Conservation (phyloP, 1,140 invertebrate genomes). For the Copidosoma floridanum region DNA sequence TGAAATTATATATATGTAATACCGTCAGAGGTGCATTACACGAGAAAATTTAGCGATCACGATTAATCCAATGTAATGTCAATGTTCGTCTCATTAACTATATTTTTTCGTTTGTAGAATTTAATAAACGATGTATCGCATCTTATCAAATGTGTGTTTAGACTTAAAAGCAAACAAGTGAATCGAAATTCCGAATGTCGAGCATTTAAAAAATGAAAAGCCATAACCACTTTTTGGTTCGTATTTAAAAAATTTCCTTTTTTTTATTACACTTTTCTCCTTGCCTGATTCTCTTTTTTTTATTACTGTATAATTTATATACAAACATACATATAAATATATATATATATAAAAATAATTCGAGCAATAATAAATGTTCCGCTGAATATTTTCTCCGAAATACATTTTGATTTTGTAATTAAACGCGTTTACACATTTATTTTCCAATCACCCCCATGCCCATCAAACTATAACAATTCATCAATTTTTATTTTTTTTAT, state of each 20-base stretch:
- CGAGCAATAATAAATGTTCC: no score
- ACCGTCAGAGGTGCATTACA: constrained; percentile 8
- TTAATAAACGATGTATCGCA: constrained; percentile 10
- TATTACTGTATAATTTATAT: no score
- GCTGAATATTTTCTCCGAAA: constrained; percentile 17
- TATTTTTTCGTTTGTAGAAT: neutral
- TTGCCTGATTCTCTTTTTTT: constrained; percentile 14
- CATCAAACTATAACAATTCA: no score
- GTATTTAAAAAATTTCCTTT: no score
- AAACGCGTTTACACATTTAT: constrained; percentile 20
- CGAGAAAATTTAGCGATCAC: no score
- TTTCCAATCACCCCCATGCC: constrained; percentile 10
- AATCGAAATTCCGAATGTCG: constrained; percentile 12
- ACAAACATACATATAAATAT: no score
- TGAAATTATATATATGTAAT: no score
- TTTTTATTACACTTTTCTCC: constrained; percentile 4
- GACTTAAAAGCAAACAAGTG: no score
- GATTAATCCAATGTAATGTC: constrained; percentile 11
- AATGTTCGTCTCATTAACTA: constrained; percentile 4
- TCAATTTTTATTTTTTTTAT: constrained; percentile 4
- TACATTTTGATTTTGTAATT: constrained; percentile 23
- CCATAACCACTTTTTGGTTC: constrained; percentile 1
- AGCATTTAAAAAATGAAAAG: constrained; percentile 4
- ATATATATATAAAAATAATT: no score
- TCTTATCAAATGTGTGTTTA: constrained; percentile 10